Percentiles rank a stretch among this genome's conserved stretches.
Evolutionary conservation across 2,888 invertebrate genomes (phyloP).

Genomic region (Synanthedon andrenaeformis): DNA sequence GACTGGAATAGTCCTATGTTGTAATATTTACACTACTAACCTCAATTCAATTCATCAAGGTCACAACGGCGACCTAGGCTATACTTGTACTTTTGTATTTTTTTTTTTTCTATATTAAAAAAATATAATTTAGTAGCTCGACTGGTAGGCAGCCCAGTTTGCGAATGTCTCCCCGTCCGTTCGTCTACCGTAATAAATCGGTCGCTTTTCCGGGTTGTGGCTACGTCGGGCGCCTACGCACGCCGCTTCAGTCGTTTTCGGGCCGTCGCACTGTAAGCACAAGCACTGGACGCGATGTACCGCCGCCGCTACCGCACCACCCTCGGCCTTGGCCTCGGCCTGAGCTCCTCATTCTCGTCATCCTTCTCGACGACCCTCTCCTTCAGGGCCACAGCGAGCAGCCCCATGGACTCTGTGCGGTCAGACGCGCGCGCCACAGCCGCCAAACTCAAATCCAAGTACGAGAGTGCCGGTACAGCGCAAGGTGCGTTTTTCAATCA

Average conservation of each 20-base stretch:
- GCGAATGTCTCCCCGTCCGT: conserved; percentile 19
- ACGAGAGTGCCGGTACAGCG: conserved; percentile 60
- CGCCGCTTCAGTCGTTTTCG: conserved; percentile 37
- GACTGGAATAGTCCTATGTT: too few relatives aligned
- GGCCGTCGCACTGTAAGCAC: conserved; percentile 25
- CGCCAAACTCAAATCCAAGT: conserved; percentile 62
- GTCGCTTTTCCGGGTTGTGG: conserved; percentile 50
- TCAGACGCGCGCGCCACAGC: conserved; percentile 61
- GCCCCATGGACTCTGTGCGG: conserved; percentile 40
- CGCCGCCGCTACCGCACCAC: conserved; percentile 63
- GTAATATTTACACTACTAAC: too few relatives aligned
- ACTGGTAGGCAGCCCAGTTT: too few relatives aligned
- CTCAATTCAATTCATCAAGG: too few relatives aligned
- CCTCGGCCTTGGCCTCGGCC: conserved; percentile 53
- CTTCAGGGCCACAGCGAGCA: conserved; percentile 35
- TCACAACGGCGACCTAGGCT: too few relatives aligned
- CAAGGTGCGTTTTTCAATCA: conserved; percentile 44
- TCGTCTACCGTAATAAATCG: conserved; percentile 54
- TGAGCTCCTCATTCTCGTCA: conserved; percentile 56
- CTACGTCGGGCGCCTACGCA: conserved; percentile 33
- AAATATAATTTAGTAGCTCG: too few relatives aligned
- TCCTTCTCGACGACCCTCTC: conserved; percentile 49
- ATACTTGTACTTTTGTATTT: too few relatives aligned
- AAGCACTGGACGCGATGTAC: conserved; percentile 31
- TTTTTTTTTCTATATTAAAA: too few relatives aligned